These are phyloP conservation scores for Thripadectes ignobilis DNA, from an alignment of 2,797 vertebrate species.

Conservation along the genomic window DNA sequence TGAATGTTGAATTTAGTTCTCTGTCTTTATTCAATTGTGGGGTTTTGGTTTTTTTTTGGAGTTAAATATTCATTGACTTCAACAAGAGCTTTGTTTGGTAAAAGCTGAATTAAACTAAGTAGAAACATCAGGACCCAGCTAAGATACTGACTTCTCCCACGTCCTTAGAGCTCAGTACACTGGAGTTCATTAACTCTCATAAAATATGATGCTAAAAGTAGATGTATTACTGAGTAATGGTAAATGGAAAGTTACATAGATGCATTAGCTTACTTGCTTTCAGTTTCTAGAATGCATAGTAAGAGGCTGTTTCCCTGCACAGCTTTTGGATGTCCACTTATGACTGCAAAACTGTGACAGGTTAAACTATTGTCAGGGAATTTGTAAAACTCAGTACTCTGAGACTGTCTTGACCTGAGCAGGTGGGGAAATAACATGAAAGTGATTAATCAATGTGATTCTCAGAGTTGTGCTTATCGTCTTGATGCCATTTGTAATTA, in stretches of 20 bases:
- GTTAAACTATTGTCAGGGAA: neutral
- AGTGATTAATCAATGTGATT: neutral
- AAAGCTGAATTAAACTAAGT: constrained; percentile 46
- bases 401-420: neutral
- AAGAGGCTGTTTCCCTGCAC: neutral
- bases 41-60: neutral
- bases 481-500: neutral
- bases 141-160: constrained; percentile 12
- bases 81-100: neutral
- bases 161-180: neutral
- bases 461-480: neutral
- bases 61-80: constrained; percentile 15
- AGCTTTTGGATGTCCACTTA: neutral
- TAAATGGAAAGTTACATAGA: neutral
- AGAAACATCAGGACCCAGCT: constrained; percentile 19
- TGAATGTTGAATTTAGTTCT: constrained; percentile 24
- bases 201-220: constrained; percentile 1
- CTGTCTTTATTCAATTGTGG: constrained; percentile 11
- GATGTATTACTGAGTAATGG: neutral
- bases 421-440: neutral
- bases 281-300: neutral
- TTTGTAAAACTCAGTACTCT: neutral
- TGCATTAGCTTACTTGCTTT: neutral
- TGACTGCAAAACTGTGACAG: neutral
- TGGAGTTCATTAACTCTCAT: constrained; percentile 36